Evolutionary conservation across 2,797 vertebrate genomes (phyloP).

Genomic region (Characodon lateralis): DNA sequence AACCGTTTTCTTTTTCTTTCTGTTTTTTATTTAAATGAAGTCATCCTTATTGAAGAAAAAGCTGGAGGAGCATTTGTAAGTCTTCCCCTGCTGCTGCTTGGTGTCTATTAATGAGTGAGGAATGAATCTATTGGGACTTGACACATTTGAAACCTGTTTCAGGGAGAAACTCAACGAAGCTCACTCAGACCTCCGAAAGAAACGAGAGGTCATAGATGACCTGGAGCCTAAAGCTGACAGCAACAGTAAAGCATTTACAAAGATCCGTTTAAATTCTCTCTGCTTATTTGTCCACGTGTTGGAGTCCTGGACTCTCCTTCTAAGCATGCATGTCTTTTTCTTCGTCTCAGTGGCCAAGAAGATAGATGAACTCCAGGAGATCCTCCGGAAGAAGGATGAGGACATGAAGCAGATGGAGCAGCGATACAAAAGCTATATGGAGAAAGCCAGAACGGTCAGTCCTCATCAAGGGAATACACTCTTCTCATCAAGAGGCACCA

Average conservation of each 20-base stretch:
- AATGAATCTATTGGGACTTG: neutral
- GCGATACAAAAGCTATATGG: conserved; percentile 88
- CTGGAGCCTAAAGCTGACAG: conserved; percentile 85
- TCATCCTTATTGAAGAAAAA: conserved; percentile 88
- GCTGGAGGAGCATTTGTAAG: conserved; percentile 92
- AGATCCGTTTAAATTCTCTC: neutral
- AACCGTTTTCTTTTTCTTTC: neutral
- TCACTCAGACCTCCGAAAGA: conserved; percentile 89
- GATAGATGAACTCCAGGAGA: conserved; percentile 88
- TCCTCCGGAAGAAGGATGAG: conserved; percentile 88
- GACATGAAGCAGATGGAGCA: conserved; percentile 92
- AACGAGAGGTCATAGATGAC: conserved; percentile 88
- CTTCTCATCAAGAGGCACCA: neutral
- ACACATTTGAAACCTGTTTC: conserved; percentile 9
- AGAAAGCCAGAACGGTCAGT: conserved; percentile 85
- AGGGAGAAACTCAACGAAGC: conserved; percentile 91
- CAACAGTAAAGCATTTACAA: conserved; percentile 74
- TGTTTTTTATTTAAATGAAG: conserved; percentile 61
- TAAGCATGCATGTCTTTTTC: neutral
- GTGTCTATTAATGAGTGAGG: neutral
- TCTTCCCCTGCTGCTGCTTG: conserved; percentile 25
- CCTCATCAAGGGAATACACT: neutral
- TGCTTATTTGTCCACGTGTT: no score
- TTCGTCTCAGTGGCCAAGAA: conserved; percentile 81
- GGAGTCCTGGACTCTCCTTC: neutral